A percentile compares a stretch with the other conserved stretches of the same genome.
These are phyloP conservation scores for Notolabrus celidotus DNA, from an alignment of 2,797 vertebrate genomes.

Conservation along the genomic window DNA sequence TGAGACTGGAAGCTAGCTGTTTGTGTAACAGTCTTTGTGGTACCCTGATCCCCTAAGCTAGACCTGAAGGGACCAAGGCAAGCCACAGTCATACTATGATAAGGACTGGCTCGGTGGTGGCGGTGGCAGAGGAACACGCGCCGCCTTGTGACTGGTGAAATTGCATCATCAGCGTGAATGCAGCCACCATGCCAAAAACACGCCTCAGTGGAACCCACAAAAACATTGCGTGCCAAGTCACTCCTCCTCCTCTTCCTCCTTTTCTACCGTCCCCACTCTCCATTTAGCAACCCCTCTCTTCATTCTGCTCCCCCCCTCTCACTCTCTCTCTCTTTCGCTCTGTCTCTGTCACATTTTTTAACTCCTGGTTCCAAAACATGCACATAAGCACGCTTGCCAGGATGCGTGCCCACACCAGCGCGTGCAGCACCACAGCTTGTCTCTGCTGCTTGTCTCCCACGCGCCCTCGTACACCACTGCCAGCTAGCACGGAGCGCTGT, in stretches of 20 bases:
- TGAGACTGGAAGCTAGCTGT: conserved; percentile 58
- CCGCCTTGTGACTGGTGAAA: conserved; percentile 55
- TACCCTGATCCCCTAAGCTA: conserved; percentile 58
- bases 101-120: conserved; percentile 31
- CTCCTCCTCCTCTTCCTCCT: conserved; percentile 38
- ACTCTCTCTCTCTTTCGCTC: conserved; percentile 15
- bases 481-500: conserved; percentile 72
- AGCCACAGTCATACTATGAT: conserved; percentile 61
- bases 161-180: conserved; percentile 76
- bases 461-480: conserved; percentile 67
- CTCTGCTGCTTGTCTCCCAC: conserved; percentile 76
- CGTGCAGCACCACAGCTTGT: conserved; percentile 57
- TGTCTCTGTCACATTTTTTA: conserved; percentile 59
- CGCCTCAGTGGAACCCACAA: conserved; percentile 56
- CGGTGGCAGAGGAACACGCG: conserved; percentile 44
- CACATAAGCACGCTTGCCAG: conserved; percentile 74
- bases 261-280: conserved; percentile 34
- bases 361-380: conserved; percentile 75
- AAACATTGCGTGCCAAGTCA: conserved; percentile 68
- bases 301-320: conserved; percentile 9
- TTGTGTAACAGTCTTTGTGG: conserved; percentile 66
- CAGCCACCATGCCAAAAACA: conserved; percentile 67
- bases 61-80: conserved; percentile 37
- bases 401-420: conserved; percentile 71
- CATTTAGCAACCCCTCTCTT: conserved; percentile 36